phyloP scores from a whole-genome alignment of 2,113 vertebrate species.

The Otolemur garnettii region DNA sequence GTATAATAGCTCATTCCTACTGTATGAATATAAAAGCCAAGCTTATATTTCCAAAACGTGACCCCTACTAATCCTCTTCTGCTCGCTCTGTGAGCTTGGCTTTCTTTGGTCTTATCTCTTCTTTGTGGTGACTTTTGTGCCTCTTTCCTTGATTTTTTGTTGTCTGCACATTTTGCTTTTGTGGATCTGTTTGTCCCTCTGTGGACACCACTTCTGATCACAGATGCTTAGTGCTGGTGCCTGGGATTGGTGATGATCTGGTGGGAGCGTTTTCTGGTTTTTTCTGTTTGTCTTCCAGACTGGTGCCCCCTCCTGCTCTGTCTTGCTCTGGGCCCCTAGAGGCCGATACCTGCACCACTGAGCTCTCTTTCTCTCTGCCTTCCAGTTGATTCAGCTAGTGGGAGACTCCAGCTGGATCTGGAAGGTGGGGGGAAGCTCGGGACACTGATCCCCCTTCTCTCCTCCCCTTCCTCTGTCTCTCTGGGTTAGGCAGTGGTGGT shows the following conservation, averaged over 20 bases:
- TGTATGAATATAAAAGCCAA: not conserved
- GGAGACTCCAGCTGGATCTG: not conserved
- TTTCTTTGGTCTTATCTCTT: not conserved
- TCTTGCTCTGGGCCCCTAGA: not conserved
- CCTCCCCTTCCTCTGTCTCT: fast-evolving
- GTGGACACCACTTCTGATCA: not conserved
- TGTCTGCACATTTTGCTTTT: not conserved
- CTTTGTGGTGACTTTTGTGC: not conserved
- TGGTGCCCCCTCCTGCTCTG: fast-evolving
- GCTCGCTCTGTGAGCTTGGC: not conserved
- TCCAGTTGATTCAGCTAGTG: not conserved
- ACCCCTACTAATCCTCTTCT: not conserved
- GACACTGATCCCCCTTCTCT: not conserved
- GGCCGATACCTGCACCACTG: not conserved
- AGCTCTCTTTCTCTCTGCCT: not conserved
- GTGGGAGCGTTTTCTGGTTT: not conserved
- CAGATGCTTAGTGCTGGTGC: not conserved
- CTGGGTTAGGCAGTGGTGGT: not conserved
- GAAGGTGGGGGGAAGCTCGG: not conserved
- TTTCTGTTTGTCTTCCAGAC: not conserved
- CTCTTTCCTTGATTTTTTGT: not conserved
- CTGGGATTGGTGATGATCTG: not conserved
- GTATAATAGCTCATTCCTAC: not conserved
- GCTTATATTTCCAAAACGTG: not conserved
- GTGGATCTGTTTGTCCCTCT: not conserved